Percentiles rank a stretch among this genome's conserved stretches.
Conservation (phyloP, 2,797 vertebrate genomes). For the Chanos chanos region DNA sequence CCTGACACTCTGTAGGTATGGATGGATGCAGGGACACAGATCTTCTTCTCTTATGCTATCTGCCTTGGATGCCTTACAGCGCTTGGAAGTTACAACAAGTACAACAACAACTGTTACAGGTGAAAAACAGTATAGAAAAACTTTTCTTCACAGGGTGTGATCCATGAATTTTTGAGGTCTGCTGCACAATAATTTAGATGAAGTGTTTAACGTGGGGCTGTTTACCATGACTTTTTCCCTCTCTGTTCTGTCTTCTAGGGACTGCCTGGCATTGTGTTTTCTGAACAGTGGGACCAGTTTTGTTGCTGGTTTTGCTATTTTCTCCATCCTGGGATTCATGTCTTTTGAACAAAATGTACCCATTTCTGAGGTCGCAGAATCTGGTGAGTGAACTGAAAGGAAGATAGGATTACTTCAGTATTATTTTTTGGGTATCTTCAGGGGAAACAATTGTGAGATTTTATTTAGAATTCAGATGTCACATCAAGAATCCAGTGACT, state of each 20-base stretch:
- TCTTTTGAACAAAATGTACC: slow-evolving; percentile 89
- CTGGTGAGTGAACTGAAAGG: slow-evolving; percentile 79
- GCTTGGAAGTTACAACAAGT: slow-evolving; percentile 96
- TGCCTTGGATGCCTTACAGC: slow-evolving; percentile 92
- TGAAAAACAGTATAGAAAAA: slow-evolving; percentile 48
- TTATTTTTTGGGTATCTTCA: too few species aligned
- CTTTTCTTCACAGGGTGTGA: background rate
- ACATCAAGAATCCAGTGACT: too few species aligned
- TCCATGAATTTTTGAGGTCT: too few species aligned
- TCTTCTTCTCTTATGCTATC: slow-evolving; percentile 95
- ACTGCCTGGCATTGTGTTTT: slow-evolving; percentile 88
- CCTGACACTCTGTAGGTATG: slow-evolving; percentile 76
- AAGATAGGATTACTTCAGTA: too few species aligned
- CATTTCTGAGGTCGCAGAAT: slow-evolving; percentile 92
- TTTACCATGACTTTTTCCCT: too few species aligned
- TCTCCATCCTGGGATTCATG: slow-evolving; percentile 98
- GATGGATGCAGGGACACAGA: slow-evolving; percentile 98
- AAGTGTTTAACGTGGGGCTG: too few species aligned
- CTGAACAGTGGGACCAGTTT: slow-evolving; percentile 96
- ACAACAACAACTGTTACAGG: slow-evolving; percentile 98
- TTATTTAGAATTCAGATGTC: too few species aligned
- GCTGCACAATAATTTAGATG: too few species aligned
- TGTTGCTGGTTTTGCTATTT: slow-evolving; percentile 96
- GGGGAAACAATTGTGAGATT: too few species aligned
- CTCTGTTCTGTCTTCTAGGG: slow-evolving; percentile 72